Percentiles rank a stretch among this genome's conserved stretches.
These are phyloP conservation scores for Dasyprocta punctata DNA, from an alignment of 2,113 vertebrate species.

Conservation along the genomic window DNA sequence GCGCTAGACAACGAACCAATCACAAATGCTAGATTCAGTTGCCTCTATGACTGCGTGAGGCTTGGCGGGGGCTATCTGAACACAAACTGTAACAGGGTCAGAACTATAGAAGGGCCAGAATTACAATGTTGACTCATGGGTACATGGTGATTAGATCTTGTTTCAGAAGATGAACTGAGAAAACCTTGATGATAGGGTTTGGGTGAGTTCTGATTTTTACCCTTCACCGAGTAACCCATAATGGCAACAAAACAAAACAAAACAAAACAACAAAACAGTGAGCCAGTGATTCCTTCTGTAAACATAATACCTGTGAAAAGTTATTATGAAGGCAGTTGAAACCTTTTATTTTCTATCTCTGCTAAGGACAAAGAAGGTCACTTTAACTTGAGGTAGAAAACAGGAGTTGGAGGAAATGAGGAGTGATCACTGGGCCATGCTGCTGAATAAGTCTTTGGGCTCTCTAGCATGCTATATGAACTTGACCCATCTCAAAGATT, in stretches of 20 bases:
- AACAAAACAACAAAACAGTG: neutral
- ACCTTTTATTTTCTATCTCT: neutral
- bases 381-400: neutral
- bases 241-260: neutral
- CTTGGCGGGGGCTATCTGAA: too few species aligned
- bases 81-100: too few species aligned
- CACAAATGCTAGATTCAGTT: too few species aligned
- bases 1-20: too few species aligned
- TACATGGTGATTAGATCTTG: neutral
- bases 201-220: neutral
- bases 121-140: neutral
- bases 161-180: neutral
- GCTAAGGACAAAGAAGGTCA: neutral
- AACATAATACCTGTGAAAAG: neutral
- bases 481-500: neutral
- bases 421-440: neutral
- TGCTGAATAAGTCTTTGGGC: neutral
- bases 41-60: too few species aligned
- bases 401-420: neutral
- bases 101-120: neutral
- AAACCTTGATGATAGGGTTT: neutral
- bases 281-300: slow-evolving; percentile 23
- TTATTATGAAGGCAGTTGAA: neutral
- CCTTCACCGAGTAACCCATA: neutral
- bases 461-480: neutral